Percentiles rank a stretch among this genome's conserved stretches.
Evolutionary conservation across 2,113 vertebrate species (phyloP).

Genomic region (Tetrax tetrax): DNA sequence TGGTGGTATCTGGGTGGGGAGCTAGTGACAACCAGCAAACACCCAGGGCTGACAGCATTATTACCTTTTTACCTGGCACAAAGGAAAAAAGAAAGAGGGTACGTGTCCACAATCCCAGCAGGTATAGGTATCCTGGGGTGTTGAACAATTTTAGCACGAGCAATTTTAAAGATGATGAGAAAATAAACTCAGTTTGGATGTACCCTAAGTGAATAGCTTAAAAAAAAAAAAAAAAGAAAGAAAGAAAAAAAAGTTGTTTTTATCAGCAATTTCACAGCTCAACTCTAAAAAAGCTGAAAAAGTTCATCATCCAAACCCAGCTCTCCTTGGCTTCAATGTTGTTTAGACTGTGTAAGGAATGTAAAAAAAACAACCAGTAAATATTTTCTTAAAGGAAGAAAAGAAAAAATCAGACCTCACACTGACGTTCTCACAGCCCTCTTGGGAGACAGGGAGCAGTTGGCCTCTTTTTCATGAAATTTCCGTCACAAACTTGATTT

Average conservation of each 20-base stretch:
- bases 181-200: not conserved
- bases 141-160: not conserved
- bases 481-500: slow-evolving; percentile 20
- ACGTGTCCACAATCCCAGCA: rapidly evolving
- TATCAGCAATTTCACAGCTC: not conserved
- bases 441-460: not conserved
- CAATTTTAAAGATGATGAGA: not conserved
- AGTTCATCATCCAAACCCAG: not conserved
- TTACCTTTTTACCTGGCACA: not conserved
- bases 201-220: not conserved
- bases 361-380: slow-evolving; percentile 44
- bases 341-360: slow-evolving; percentile 45
- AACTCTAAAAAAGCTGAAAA: not conserved
- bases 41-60: not conserved
- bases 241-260: not conserved
- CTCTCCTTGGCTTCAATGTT: slow-evolving; percentile 14
- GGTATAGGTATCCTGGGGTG: not conserved
- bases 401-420: not conserved
- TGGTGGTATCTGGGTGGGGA: not conserved
- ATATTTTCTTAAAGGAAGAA: slow-evolving; percentile 38
- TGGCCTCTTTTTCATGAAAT: not conserved
- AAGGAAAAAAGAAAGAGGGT: not conserved
- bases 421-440: not conserved
- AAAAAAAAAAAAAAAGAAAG: not conserved
- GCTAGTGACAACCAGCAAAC: not conserved